Percentiles rank a stretch among this genome's conserved stretches.
Evolutionary conservation across 2,113 vertebrate genomes (phyloP).

Genomic region (Paracanthobrama guichenoti): DNA sequence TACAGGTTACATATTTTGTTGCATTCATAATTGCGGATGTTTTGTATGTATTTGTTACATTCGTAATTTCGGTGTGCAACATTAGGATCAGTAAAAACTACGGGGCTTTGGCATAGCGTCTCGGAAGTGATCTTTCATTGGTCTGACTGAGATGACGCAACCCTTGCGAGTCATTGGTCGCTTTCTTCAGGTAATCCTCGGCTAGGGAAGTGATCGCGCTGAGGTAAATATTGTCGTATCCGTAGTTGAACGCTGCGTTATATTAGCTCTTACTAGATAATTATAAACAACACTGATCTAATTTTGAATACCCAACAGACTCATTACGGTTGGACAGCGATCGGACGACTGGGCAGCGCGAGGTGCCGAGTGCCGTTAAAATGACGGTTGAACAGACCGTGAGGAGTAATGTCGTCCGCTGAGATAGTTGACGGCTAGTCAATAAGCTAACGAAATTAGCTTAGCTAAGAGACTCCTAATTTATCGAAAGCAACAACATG

Average conservation of each 20-base stretch:
- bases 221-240: not conserved
- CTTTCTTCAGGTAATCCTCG: conserved; percentile 24
- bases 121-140: conserved; percentile 16
- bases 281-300: not conserved
- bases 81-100: no score
- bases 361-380: not conserved
- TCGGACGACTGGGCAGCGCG: not conserved
- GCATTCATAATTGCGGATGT: not conserved
- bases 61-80: not conserved
- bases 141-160: not conserved
- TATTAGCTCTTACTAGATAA: not conserved
- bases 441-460: not conserved
- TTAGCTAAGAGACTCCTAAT: conserved; percentile 1
- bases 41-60: not conserved
- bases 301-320: not conserved
- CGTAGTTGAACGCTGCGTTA: not conserved
- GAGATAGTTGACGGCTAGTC: conserved; percentile 56
- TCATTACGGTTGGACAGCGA: not conserved
- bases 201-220: conserved; percentile 15
- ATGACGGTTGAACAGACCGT: not conserved
- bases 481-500: not conserved
- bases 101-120: not conserved
- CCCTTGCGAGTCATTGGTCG: not conserved
- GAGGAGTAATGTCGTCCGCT: conserved; percentile 10
- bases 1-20: no score